Conservation (phyloP, 1,140 invertebrate species). For the Dreissena polymorpha region DNA sequence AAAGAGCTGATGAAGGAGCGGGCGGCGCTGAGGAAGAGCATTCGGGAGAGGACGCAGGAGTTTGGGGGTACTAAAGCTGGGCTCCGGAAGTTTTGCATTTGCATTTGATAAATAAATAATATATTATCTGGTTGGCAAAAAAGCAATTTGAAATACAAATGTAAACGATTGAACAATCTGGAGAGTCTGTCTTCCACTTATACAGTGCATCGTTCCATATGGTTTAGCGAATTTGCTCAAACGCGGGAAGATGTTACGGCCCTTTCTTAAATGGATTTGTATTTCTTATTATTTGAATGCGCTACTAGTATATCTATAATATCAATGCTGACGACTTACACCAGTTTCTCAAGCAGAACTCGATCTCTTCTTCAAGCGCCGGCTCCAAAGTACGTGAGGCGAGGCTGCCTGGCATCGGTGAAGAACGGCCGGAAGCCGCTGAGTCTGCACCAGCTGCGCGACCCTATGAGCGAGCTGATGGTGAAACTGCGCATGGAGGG, state of each 20-base stretch:
- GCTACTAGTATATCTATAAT: background rate
- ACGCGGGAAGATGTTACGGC: background rate
- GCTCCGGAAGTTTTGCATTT: no score
- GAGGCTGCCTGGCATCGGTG: constrained; percentile 28
- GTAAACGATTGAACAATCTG: no score
- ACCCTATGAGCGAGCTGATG: constrained; percentile 45
- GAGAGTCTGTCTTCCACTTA: no score
- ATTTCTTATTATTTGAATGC: background rate
- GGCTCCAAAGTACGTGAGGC: constrained; percentile 1
- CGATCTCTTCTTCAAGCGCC: background rate
- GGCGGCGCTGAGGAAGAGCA: constrained; percentile 21
- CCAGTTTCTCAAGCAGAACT: background rate
- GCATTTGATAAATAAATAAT: no score
- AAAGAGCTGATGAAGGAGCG: constrained; percentile 48
- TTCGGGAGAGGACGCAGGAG: constrained; percentile 22
- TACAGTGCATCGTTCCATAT: no score
- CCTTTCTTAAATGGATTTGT: background rate
- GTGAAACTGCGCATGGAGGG: constrained; percentile 46
- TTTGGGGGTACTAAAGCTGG: background rate
- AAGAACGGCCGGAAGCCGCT: constrained; percentile 10
- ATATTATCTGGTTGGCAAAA: background rate
- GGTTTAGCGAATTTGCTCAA: no score
- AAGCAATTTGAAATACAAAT: no score
- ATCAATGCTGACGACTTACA: background rate
- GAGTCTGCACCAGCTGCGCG: constrained; percentile 29